Percentiles rank a stretch among this genome's conserved stretches.
Conservation (phyloP, 2,888 invertebrate species). For the Lutraria lutraria region DNA sequence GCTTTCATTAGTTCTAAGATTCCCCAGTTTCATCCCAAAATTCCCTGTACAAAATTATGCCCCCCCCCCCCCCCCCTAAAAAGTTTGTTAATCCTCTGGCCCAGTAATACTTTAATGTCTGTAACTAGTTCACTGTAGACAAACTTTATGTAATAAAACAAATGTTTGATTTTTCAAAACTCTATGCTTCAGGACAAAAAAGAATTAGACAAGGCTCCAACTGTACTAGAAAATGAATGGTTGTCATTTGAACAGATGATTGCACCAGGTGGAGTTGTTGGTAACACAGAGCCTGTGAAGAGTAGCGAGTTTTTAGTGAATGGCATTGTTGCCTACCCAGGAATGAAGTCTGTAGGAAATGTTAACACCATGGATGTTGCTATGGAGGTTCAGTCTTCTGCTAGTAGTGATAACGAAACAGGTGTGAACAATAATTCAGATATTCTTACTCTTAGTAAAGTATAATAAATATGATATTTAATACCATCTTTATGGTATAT, state of each 20-base stretch:
- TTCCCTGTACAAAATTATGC: too few species aligned
- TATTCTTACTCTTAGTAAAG: too few species aligned
- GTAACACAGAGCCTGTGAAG: constrained; percentile 49
- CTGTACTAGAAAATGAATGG: constrained; percentile 76
- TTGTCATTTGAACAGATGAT: constrained; percentile 83
- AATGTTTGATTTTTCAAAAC: neutral
- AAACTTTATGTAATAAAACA: neutral
- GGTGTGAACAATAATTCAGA: constrained; percentile 16
- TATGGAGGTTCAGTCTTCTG: constrained; percentile 56
- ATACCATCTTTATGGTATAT: too few species aligned
- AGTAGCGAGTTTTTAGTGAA: constrained; percentile 62
- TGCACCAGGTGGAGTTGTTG: constrained; percentile 60
- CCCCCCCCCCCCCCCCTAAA: too few species aligned
- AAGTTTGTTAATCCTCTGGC: too few species aligned
- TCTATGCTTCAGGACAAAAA: neutral
- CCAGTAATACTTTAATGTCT: too few species aligned
- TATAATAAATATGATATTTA: too few species aligned
- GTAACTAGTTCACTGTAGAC: too few species aligned
- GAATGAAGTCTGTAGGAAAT: constrained; percentile 45
- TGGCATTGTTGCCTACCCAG: constrained; percentile 72
- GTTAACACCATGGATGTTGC: constrained; percentile 1
- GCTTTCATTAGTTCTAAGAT: too few species aligned
- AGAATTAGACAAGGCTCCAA: constrained; percentile 17
- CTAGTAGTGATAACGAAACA: constrained; percentile 50
- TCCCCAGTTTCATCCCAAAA: too few species aligned